Percentiles rank a stretch among this genome's conserved stretches.
phyloP scores from a whole-genome alignment of 2,797 vertebrate species.

The Micromesistius poutassou region DNA sequence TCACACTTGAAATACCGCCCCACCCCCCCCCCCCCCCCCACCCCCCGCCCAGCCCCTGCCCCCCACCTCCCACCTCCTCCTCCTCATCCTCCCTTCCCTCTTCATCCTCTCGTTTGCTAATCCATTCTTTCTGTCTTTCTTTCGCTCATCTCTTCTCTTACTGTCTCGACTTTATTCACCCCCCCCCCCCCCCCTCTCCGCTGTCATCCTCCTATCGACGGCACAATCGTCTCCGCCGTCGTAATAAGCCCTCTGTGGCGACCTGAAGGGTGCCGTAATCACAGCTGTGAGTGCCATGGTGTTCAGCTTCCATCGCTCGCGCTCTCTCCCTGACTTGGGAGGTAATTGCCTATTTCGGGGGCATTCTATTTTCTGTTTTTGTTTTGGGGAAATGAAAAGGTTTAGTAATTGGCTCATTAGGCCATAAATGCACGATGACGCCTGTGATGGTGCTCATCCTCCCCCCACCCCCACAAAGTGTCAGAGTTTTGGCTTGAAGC shows the following conservation, averaged over 20 bases:
- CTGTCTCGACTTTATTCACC: not conserved
- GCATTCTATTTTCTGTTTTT: constrained; percentile 12
- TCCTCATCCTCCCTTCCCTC: constrained; percentile 4
- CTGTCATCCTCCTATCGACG: not conserved
- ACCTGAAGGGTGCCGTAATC: not conserved
- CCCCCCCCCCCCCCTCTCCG: too few relatives aligned
- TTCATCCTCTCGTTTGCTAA: constrained; percentile 12
- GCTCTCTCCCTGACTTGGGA: constrained; percentile 13
- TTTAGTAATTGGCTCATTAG: constrained; percentile 34
- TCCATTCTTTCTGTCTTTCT: not conserved
- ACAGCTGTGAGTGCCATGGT: not conserved
- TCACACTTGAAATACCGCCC: constrained; percentile 44
- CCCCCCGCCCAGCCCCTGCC: constrained; percentile 2
- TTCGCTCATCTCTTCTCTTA: not conserved
- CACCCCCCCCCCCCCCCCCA: constrained; percentile 28
- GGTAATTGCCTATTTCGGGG: constrained; percentile 26
- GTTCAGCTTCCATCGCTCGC: constrained; percentile 13
- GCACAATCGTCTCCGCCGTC: not conserved
- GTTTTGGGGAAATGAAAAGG: constrained; percentile 25
- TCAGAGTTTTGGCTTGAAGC: not conserved
- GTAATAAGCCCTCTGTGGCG: constrained; percentile 13
- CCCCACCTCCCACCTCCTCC: not conserved
- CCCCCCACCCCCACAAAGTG: too few relatives aligned
- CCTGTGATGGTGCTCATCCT: constrained; percentile 1
- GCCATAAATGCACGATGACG: constrained; percentile 18